Evolutionary conservation across 2,113 vertebrate genomes (phyloP).

Genomic region (Ariopsis seemanni): DNA sequence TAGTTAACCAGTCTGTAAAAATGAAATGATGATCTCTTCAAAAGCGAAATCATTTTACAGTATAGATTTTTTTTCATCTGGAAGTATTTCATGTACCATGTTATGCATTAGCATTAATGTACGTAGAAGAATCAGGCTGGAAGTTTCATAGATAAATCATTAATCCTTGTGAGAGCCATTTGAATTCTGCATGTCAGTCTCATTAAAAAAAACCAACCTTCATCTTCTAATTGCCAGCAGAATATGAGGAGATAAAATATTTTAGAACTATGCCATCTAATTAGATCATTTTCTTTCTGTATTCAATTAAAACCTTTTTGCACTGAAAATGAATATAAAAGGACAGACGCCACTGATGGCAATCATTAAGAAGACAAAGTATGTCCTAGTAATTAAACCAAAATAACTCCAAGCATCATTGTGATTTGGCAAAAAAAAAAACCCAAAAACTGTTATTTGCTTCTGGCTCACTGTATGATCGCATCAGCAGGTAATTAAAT

Average conservation of each 20-base stretch:
- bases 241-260: conserved; percentile 42
- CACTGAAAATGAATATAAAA: conserved; percentile 41
- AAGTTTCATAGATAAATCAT: neutral
- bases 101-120: conserved; percentile 6
- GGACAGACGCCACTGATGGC: conserved; percentile 32
- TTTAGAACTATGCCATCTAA: conserved; percentile 45
- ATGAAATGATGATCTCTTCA: neutral
- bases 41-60: neutral
- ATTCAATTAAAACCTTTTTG: conserved; percentile 43
- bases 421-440: neutral
- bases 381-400: conserved; percentile 24
- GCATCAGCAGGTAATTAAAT: neutral
- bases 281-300: conserved; percentile 50
- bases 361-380: conserved; percentile 39
- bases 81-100: conserved; percentile 11
- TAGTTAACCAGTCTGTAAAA: conserved; percentile 5
- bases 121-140: neutral
- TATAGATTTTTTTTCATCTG: conserved; percentile 10
- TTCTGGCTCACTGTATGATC: neutral
- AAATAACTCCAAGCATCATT: conserved; percentile 2
- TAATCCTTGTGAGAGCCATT: neutral
- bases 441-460: neutral
- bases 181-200: conserved; percentile 32
- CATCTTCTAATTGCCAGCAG: conserved; percentile 41
- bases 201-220: conserved; percentile 6